These are phyloP conservation scores for Pristionchus japonicus DNA, from an alignment of 2,888 invertebrate species.

Conservation along the genomic window DNA sequence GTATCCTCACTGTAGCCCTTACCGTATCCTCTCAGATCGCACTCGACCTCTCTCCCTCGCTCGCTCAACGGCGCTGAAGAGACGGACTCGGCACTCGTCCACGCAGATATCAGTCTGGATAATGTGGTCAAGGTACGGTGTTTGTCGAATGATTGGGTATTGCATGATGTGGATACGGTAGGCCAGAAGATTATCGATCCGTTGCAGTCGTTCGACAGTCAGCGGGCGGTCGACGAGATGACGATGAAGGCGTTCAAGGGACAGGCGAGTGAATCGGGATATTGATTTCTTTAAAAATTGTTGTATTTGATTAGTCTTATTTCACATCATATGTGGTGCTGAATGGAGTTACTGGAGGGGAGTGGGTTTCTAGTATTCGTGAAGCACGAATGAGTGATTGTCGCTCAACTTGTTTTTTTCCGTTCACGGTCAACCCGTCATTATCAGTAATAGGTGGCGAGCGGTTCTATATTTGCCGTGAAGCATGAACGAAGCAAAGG, in stretches of 20 bases:
- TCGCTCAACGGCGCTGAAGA: conserved; percentile 34
- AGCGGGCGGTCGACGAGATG: conserved; percentile 69
- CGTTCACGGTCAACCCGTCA: too few relatives aligned
- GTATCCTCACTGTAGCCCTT: neutral
- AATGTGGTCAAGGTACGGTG: conserved; percentile 33
- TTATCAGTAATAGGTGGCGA: too few relatives aligned
- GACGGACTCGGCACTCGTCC: conserved; percentile 24
- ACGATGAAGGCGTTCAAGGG: conserved; percentile 67
- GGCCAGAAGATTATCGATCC: neutral
- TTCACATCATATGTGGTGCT: too few relatives aligned
- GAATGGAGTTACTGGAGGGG: neutral
- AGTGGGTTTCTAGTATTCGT: neutral
- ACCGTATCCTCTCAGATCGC: neutral
- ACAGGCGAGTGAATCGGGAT: conserved; percentile 53
- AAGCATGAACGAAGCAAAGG: too few relatives aligned
- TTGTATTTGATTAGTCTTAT: neutral
- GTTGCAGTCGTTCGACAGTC: conserved; percentile 50
- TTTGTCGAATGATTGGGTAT: neutral
- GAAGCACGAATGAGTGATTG: neutral
- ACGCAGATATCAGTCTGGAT: conserved; percentile 9
- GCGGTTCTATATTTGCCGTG: too few relatives aligned
- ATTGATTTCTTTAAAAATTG: neutral
- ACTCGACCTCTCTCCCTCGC: neutral
- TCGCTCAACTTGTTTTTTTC: too few relatives aligned
- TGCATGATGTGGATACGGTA: neutral